Evolutionary conservation across 2,888 invertebrate species (phyloP).

Genomic region (Microplitis manilae): DNA sequence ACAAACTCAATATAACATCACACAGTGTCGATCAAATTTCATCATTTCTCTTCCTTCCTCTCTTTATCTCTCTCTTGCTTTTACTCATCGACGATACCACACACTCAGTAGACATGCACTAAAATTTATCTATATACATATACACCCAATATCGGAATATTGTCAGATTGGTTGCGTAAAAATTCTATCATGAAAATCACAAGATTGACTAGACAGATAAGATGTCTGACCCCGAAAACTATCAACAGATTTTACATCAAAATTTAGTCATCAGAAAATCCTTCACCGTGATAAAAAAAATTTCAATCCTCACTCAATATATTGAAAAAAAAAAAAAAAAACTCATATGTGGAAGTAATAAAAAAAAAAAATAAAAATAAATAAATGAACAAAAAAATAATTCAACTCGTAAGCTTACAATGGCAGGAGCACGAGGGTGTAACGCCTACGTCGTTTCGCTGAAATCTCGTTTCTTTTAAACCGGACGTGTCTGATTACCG

Average conservation of each 20-base stretch:
- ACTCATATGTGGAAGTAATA: neutral
- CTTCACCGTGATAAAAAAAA: neutral
- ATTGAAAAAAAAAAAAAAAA: neutral
- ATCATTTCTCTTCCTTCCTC: neutral
- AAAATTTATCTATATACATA: neutral
- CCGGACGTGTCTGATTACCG: slow-evolving; percentile 61
- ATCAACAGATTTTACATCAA: slow-evolving; percentile 15
- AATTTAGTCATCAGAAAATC: neutral
- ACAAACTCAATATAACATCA: slow-evolving; percentile 15
- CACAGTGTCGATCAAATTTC: slow-evolving; percentile 19
- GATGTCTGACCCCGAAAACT: slow-evolving; percentile 12
- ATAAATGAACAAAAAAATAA: neutral
- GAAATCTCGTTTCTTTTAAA: slow-evolving; percentile 47
- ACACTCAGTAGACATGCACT: neutral
- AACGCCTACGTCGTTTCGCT: slow-evolving; percentile 56
- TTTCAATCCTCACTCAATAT: neutral
- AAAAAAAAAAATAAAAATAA: neutral
- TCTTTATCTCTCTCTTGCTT: neutral
- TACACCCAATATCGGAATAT: slow-evolving; percentile 4
- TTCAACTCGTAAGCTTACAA: neutral
- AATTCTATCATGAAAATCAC: slow-evolving; percentile 21
- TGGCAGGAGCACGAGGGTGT: neutral
- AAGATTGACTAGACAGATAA: slow-evolving; percentile 12
- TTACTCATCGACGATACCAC: neutral
- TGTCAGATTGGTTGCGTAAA: slow-evolving; percentile 30